phyloP scores from a whole-genome alignment of 2,888 invertebrate species.

The Chloromyia formosa region DNA sequence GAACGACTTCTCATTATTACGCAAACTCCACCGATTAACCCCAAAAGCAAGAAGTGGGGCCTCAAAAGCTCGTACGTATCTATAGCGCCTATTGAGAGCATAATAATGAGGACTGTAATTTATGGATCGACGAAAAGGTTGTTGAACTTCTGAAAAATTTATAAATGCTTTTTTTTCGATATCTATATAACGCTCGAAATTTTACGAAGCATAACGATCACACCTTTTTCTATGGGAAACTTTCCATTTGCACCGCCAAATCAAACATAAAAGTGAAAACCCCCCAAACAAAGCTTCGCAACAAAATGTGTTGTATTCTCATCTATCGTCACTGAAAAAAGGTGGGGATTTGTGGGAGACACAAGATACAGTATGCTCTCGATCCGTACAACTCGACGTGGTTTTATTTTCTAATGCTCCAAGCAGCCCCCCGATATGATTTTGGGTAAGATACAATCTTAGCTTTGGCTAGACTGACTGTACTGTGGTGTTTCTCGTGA shows the following conservation, averaged over 20 bases:
- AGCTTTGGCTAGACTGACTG: conserved; percentile 31
- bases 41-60: no score
- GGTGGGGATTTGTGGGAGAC: background rate
- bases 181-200: background rate
- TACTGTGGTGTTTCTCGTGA: background rate
- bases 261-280: conserved; percentile 37
- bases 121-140: background rate
- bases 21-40: no score
- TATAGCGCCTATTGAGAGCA: no score
- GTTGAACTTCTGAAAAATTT: background rate
- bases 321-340: background rate
- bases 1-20: no score
- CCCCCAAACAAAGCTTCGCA: conserved; percentile 5
- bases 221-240: conserved; percentile 21
- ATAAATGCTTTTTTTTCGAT: no score
- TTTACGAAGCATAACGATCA: background rate
- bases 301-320: background rate
- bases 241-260: conserved; percentile 6
- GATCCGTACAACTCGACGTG: background rate
- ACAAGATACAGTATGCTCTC: background rate
- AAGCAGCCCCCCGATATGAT: background rate
- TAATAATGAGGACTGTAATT: no score
- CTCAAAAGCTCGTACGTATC: no score
- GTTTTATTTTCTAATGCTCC: conserved; percentile 29
- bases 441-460: conserved; percentile 2